A percentile compares a stretch with the other conserved stretches of the same genome.
Evolutionary conservation across 1,140 invertebrate genomes (phyloP).

Genomic region (Caenorhabditis latens): DNA sequence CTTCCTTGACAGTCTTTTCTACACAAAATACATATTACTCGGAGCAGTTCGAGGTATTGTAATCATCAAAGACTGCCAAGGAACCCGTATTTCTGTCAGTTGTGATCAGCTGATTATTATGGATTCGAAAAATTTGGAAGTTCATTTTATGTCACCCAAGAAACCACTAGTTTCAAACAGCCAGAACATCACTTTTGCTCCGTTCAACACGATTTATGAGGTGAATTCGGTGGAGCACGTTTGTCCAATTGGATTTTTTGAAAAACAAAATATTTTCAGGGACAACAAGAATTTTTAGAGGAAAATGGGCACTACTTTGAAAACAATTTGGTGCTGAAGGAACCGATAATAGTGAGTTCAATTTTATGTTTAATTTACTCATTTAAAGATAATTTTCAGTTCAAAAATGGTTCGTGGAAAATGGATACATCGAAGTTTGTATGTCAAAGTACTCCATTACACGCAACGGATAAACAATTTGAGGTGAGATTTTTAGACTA

Average conservation of each 20-base stretch:
- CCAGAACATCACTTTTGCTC: not conserved
- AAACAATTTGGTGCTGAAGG: constrained; percentile 9
- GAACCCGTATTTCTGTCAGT: constrained; percentile 2
- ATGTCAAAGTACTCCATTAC: constrained; percentile 6
- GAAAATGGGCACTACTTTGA: constrained; percentile 18
- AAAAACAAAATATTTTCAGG: not conserved
- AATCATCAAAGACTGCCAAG: constrained; percentile 22
- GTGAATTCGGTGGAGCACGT: not conserved
- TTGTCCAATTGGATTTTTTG: not conserved
- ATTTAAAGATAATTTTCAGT: not conserved
- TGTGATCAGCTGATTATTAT: constrained; percentile 29
- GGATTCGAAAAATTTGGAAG: constrained; percentile 18
- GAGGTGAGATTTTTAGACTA: not conserved
- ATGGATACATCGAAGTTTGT: constrained; percentile 38
- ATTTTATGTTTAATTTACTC: not conserved
- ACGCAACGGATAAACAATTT: constrained; percentile 16
- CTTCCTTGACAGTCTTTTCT: constrained; percentile 15
- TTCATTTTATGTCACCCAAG: constrained; percentile 26
- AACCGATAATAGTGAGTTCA: not conserved
- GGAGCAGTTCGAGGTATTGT: constrained; percentile 5
- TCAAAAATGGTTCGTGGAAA: constrained; percentile 11
- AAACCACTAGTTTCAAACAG: constrained; percentile 15
- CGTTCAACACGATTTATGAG: constrained; percentile 45
- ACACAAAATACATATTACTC: constrained; percentile 29
- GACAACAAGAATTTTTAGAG: constrained; percentile 16